Base-by-base conservation (phyloP, 2,888 invertebrate species). In the Anarsia innoxiella region DNA sequence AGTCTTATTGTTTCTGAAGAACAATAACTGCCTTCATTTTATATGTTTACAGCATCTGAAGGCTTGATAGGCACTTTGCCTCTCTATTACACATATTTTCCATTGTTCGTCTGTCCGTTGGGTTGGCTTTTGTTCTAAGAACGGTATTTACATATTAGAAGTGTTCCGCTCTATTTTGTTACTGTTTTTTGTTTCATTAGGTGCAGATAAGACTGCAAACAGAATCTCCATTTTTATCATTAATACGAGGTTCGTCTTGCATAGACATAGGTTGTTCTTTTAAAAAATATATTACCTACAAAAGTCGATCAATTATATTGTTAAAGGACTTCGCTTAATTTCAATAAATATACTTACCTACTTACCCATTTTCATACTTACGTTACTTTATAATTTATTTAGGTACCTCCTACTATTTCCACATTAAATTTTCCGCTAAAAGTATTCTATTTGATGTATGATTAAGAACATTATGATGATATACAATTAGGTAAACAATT, bases 11-110 rank as follows among this genome's bases (percentile, higher is more conserved):
- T 82, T 77, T 68, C 66, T 66, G 64, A 76, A 67, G 78, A 82
- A 83, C 83, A 83, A 82, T 80, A 79, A 79, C 68, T 59, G 68
- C 74, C 74, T 73, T 75, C 75, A 71, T 74, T 78, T 74, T 80
- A 79, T 77, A 77, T 79, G 80, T 78, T 79, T 79, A 78, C 79
- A 77, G 72, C 68, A 61, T 75, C 78, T 76, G 72, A 71, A 75
- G 72, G 70, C 70, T 67, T 66, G 74, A 73, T 72, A 74, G 69
- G 66, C 75, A 75, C 71, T 77, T 78, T 68, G 65, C 64, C 50
- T 72, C 73, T 74, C 67, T 69, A 72, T 71, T 74, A 61, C 72
- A 64, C 65, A 56, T 58, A 56, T 46, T 56, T 49, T 43, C 66
- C 53, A 72, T 76, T 75, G 74, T 74, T 60, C 50, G 48, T 45